phyloP scores from a whole-genome alignment of 2,797 vertebrate genomes.

The Enteromius thamalakanensis region DNA sequence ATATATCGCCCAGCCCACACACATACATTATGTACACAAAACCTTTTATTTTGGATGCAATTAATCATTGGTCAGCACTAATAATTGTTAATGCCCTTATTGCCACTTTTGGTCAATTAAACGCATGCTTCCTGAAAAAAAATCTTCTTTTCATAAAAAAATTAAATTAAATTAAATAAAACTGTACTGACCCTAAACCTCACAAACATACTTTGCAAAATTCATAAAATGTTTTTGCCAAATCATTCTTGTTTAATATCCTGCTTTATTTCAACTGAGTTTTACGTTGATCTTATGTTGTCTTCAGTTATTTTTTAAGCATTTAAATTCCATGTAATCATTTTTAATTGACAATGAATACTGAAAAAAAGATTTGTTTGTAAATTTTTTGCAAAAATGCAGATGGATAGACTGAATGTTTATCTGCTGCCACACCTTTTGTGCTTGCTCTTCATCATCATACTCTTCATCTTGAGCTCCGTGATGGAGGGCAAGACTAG shows the following conservation, averaged over 20 bases:
- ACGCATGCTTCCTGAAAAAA: too few relatives aligned
- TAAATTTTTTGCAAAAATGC: neutral
- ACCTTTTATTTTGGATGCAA: too few relatives aligned
- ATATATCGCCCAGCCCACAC: too few relatives aligned
- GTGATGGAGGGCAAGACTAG: constrained; percentile 74
- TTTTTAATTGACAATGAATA: neutral
- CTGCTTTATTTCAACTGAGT: neutral
- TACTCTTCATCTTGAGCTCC: constrained; percentile 76
- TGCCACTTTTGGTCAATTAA: too few relatives aligned
- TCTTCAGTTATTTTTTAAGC: neutral
- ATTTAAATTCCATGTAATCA: neutral
- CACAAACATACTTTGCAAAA: too few relatives aligned
- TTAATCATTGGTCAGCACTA: too few relatives aligned
- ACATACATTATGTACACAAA: too few relatives aligned
- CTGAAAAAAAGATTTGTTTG: neutral
- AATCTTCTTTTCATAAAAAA: too few relatives aligned
- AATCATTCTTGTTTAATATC: neutral
- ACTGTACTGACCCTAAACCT: too few relatives aligned
- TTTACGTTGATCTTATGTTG: neutral
- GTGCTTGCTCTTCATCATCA: constrained; percentile 76
- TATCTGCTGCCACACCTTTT: constrained; percentile 65
- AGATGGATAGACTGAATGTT: neutral
- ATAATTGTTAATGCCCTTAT: too few relatives aligned
- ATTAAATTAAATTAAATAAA: too few relatives aligned
- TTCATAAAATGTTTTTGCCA: too few relatives aligned